Evolutionary conservation across 2,113 vertebrate species (phyloP).

Genomic region (Oncorhynchus mykiss): DNA sequence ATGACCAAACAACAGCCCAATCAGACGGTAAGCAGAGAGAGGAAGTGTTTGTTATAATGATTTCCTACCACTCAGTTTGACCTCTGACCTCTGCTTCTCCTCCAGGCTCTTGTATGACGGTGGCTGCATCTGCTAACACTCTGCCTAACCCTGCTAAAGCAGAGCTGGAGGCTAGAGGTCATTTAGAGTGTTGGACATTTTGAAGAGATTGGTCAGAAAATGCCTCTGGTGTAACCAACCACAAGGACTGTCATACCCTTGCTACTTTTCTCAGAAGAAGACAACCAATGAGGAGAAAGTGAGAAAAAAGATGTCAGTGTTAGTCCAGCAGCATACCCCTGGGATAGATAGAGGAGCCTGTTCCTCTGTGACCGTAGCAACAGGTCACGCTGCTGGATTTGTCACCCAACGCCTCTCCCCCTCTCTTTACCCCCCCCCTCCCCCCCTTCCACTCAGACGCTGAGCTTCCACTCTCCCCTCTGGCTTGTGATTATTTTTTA

Average conservation of each 20-base stretch:
- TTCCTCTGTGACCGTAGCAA: neutral
- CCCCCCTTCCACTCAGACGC: neutral
- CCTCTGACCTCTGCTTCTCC: conserved; percentile 14
- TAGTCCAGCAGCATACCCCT: neutral
- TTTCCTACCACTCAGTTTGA: neutral
- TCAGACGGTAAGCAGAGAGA: neutral
- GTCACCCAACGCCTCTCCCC: neutral
- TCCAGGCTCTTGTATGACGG: neutral
- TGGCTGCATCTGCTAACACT: conserved; percentile 1
- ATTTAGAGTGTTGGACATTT: neutral
- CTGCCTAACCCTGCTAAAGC: neutral
- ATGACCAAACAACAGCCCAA: neutral
- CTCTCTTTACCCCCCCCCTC: too few relatives aligned
- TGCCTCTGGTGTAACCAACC: neutral
- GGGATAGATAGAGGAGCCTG: neutral
- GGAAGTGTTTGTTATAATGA: neutral
- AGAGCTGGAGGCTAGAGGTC: neutral
- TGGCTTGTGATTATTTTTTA: conserved; percentile 17
- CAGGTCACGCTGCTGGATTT: neutral
- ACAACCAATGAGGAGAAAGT: neutral
- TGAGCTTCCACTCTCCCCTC: conserved; percentile 1
- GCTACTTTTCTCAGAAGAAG: neutral
- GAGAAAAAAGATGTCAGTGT: neutral
- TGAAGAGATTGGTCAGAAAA: neutral
- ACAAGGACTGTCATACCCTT: neutral